phyloP scores from a whole-genome alignment of 2,113 vertebrate genomes.

The Falcunculus frontatus region DNA sequence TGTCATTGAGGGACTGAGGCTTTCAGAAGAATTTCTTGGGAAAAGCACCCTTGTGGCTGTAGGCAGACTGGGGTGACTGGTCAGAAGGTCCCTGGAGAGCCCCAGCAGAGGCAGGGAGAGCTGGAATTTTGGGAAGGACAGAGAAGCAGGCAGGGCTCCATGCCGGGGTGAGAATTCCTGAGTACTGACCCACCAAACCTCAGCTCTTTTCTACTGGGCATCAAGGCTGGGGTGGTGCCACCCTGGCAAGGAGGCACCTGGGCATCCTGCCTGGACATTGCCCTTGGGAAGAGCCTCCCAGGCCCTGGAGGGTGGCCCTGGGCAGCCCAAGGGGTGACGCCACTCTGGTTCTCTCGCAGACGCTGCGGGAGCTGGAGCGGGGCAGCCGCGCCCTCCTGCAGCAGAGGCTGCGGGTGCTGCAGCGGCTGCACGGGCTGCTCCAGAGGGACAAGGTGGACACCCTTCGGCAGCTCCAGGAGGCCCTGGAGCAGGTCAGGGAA shows the following conservation, averaged over 20 bases:
- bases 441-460: slow-evolving; percentile 61
- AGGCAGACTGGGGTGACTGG: too few relatives aligned
- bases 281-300: background rate
- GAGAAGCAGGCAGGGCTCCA: background rate
- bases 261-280: background rate
- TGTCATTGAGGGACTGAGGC: background rate
- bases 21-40: background rate
- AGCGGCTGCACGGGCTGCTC: slow-evolving; percentile 33
- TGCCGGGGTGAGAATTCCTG: background rate
- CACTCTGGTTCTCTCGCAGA: slow-evolving; percentile 14
- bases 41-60: background rate
- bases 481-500: slow-evolving; percentile 62
- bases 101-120: background rate
- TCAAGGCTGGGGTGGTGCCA: fast-evolving
- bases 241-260: fast-evolving
- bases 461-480: slow-evolving; percentile 34
- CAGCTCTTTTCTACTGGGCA: background rate
- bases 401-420: slow-evolving; percentile 55
- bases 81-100: background rate
- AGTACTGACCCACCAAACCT: fast-evolving
- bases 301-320: fast-evolving
- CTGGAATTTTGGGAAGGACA: background rate
- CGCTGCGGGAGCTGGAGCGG: slow-evolving; percentile 62
- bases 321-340: background rate
- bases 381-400: slow-evolving; percentile 34